Conservation (phyloP, 2,888 invertebrate species). For the Agrotis clavis region DNA sequence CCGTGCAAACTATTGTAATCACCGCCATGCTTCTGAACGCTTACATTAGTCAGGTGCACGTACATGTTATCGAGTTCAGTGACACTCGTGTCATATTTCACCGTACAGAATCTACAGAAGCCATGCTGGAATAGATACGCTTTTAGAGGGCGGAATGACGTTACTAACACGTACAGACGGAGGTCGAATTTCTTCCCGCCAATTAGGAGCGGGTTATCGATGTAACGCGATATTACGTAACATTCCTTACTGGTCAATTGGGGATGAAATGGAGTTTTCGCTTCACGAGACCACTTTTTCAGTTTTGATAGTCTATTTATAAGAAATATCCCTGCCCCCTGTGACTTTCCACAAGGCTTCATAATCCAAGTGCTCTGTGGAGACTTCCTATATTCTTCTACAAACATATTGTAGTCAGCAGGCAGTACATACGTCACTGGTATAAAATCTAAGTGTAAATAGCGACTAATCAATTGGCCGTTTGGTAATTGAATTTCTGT, state of each 20-base stretch:
- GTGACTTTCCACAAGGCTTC: conserved; percentile 99
- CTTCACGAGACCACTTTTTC: conserved; percentile 97
- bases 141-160: conserved; percentile 98
- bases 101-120: conserved; percentile 99
- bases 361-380: conserved; percentile 99
- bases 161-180: conserved; percentile 97
- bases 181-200: conserved; percentile 99
- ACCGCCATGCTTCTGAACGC: conserved; percentile 99
- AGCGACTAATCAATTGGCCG: conserved; percentile 93
- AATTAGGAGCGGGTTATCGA: conserved; percentile 98
- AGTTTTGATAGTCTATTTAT: conserved; percentile 98
- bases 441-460: conserved; percentile 97
- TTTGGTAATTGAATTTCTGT: conserved; percentile 85
- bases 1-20: conserved; percentile 99
- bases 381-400: conserved; percentile 98
- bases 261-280: conserved; percentile 96
- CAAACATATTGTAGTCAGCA: conserved; percentile 99
- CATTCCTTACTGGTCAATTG: conserved; percentile 95
- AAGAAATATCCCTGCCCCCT: conserved; percentile 97
- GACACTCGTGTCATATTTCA: conserved; percentile 97
- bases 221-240: conserved; percentile 99
- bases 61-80: conserved; percentile 98
- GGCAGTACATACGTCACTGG: conserved; percentile 98
- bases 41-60: conserved; percentile 99
- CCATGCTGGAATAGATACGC: conserved; percentile 98